Conservation (phyloP, 37 sponge, comb jelly and placozoan species). For the Mnemiopsis leidyi region DNA sequence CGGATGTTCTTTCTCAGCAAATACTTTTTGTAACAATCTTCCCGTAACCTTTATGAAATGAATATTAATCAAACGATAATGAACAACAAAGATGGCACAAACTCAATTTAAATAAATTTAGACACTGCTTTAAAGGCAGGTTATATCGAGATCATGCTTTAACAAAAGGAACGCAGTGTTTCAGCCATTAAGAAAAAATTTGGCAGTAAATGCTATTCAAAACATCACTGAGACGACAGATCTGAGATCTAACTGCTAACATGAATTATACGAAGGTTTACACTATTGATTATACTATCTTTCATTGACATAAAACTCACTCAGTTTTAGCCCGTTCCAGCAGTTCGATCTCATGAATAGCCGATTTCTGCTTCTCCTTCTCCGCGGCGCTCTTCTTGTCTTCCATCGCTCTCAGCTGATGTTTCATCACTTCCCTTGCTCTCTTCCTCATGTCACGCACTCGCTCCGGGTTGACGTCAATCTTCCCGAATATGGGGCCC, state of each 20-base stretch:
- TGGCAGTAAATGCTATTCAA: too few relatives aligned
- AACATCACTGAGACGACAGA: too few relatives aligned
- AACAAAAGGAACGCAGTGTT: too few relatives aligned
- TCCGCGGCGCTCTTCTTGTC: slow-evolving; percentile 66
- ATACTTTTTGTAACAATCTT: slow-evolving; percentile 48
- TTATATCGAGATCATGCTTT: too few relatives aligned
- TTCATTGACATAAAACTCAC: too few relatives aligned
- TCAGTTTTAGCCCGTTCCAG: slow-evolving; percentile 29
- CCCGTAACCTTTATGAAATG: neutral
- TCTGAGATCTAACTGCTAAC: too few relatives aligned
- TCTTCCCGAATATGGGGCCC: slow-evolving; percentile 31
- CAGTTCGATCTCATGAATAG: neutral
- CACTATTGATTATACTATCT: too few relatives aligned
- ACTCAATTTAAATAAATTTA: too few relatives aligned
- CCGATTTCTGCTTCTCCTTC: slow-evolving; percentile 70
- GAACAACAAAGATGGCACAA: neutral
- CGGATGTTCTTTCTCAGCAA: neutral
- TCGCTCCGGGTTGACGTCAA: neutral
- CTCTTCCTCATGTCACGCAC: slow-evolving; percentile 48
- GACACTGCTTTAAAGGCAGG: too few relatives aligned
- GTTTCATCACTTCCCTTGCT: slow-evolving; percentile 43
- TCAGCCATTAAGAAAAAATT: too few relatives aligned
- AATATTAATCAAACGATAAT: neutral
- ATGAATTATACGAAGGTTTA: too few relatives aligned
- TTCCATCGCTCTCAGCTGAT: slow-evolving; percentile 53